These are phyloP conservation scores for Brachionus rubens DNA, from an alignment of 1,140 invertebrate genomes.

Conservation along the genomic window DNA sequence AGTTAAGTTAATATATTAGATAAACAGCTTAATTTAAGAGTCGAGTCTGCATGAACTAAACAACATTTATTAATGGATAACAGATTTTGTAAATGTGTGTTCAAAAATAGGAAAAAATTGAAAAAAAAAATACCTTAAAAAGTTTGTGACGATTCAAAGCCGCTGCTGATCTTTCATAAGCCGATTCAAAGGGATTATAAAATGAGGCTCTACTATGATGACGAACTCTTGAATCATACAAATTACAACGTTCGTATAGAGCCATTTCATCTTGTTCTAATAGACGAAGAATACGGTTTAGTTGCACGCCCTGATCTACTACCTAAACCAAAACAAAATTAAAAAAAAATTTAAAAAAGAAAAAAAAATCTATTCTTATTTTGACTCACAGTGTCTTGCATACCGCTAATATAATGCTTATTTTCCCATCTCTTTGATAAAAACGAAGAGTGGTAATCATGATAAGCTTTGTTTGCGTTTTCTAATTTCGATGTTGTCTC, in stretches of 20 bases:
- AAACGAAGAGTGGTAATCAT: slow-evolving; percentile 32
- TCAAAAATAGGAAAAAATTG: too few relatives aligned
- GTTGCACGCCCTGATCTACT: slow-evolving; percentile 43
- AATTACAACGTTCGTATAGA: slow-evolving; percentile 36
- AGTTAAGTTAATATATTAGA: too few relatives aligned
- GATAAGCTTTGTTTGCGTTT: slow-evolving; percentile 36
- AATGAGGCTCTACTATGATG: not conserved
- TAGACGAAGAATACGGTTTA: slow-evolving; percentile 45
- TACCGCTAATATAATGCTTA: slow-evolving; percentile 31
- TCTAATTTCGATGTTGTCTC: slow-evolving; percentile 12
- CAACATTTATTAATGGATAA: too few relatives aligned
- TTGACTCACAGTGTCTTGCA: slow-evolving; percentile 33
- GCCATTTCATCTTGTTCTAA: slow-evolving; percentile 43
- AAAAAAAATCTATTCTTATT: not conserved
- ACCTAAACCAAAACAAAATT: not conserved
- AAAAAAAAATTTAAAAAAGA: not conserved
- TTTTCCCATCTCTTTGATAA: slow-evolving; percentile 45
- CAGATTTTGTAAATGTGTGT: too few relatives aligned
- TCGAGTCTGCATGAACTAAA: too few relatives aligned
- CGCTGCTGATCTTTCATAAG: not conserved
- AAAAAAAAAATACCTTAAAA: slow-evolving; percentile 42
- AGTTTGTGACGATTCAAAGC: slow-evolving; percentile 41
- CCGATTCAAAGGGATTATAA: slow-evolving; percentile 33
- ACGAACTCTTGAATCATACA: not conserved
- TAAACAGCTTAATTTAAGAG: too few relatives aligned